Conservation (phyloP, 2,113 vertebrate species). For the Muscicapa adusta region DNA sequence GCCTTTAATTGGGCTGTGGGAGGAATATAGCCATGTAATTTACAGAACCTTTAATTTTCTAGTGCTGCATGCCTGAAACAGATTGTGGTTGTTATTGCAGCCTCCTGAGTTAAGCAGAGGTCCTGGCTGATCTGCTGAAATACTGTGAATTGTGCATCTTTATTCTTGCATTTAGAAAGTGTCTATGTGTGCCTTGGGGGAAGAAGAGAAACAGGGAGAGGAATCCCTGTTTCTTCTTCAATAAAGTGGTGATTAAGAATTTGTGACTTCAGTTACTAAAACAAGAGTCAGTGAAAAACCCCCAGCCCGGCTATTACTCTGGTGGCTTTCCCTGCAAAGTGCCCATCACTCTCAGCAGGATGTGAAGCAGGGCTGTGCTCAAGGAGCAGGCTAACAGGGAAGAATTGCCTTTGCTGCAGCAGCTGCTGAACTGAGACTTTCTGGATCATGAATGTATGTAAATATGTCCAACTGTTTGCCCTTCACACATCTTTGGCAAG, state of each 20-base stretch:
- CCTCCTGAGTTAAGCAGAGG: constrained; percentile 9
- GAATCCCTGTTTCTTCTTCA: neutral
- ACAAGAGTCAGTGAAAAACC: neutral
- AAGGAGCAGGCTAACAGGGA: neutral
- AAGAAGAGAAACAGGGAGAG: neutral
- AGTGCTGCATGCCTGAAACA: constrained; percentile 55
- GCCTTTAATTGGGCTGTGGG: constrained; percentile 65
- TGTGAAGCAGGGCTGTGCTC: neutral
- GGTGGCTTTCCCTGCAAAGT: neutral
- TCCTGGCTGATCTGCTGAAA: constrained; percentile 21
- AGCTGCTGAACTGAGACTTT: constrained; percentile 54
- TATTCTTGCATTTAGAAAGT: neutral
- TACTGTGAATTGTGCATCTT: constrained; percentile 29
- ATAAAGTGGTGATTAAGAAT: neutral
- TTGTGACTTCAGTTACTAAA: neutral
- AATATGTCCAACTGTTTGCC: constrained; percentile 62
- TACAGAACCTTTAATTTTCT: constrained; percentile 70
- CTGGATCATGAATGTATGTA: constrained; percentile 62
- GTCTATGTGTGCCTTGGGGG: neutral
- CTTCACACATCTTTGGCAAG: constrained; percentile 70
- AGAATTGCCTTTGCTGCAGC: constrained; percentile 50
- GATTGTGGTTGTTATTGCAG: constrained; percentile 48
- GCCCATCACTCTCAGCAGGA: neutral
- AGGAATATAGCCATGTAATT: constrained; percentile 61
- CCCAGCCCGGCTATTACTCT: neutral